Conservation (phyloP, 30 jellyfish, hydroid and myxozoan genomes). For the Aurelia aurita region DNA sequence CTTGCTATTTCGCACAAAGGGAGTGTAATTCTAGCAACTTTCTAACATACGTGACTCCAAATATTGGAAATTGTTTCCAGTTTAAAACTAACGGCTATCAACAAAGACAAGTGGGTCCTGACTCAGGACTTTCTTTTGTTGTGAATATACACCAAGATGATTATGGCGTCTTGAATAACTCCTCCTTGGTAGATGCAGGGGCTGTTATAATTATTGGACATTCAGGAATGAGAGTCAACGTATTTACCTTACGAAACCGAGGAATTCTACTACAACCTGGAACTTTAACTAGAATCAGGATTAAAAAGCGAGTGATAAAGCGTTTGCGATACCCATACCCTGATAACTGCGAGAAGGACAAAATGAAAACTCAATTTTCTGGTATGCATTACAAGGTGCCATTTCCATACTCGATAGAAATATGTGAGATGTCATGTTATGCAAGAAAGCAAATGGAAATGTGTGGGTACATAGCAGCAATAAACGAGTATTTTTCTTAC, state of each 20-base stretch:
- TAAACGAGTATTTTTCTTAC: background rate
- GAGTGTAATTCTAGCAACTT: slow-evolving; percentile 12
- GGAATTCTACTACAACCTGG: slow-evolving; percentile 32
- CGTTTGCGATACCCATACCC: slow-evolving; percentile 55
- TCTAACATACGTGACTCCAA: background rate
- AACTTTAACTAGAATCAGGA: slow-evolving; percentile 23
- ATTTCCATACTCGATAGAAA: slow-evolving; percentile 10
- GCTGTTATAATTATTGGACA: slow-evolving; percentile 1
- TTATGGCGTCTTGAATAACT: background rate
- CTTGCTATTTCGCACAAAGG: background rate
- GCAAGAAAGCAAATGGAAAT: background rate
- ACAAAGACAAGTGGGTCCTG: slow-evolving; percentile 15
- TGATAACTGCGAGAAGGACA: slow-evolving; percentile 29
- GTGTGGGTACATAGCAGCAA: slow-evolving; percentile 16
- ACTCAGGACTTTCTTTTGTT: slow-evolving; percentile 20
- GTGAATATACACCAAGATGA: slow-evolving; percentile 24
- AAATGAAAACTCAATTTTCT: background rate
- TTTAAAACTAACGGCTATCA: background rate
- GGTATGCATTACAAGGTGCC: background rate
- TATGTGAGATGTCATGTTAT: slow-evolving; percentile 13
- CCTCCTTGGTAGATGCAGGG: slow-evolving; percentile 5
- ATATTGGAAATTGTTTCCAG: slow-evolving; percentile 44
- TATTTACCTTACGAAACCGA: background rate
- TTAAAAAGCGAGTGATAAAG: slow-evolving; percentile 13
- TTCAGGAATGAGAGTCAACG: background rate